These are phyloP conservation scores for Pimephales promelas DNA, from an alignment of 2,113 vertebrate species.

Conservation along the genomic window DNA sequence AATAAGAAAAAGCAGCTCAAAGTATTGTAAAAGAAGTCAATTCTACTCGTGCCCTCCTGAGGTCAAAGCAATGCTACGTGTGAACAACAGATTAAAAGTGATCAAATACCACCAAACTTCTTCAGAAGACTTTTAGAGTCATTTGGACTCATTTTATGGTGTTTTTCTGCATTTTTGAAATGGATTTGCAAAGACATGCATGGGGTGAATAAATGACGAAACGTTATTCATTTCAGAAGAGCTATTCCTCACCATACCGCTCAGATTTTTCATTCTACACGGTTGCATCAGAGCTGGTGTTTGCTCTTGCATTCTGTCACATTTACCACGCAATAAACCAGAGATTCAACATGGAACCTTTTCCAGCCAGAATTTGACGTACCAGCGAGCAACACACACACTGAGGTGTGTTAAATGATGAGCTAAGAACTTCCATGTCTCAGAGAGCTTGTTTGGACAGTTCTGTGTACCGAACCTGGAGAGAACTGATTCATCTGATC, in stretches of 20 bases:
- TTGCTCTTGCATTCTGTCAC: too few species aligned
- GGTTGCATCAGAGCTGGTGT: too few species aligned
- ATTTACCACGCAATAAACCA: background rate
- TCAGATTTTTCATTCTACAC: too few species aligned
- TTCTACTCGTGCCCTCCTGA: too few species aligned
- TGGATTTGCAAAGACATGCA: background rate
- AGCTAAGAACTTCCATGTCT: constrained; percentile 3
- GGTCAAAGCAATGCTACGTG: background rate
- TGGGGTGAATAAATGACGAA: background rate
- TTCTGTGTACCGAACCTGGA: background rate
- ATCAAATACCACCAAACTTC: background rate
- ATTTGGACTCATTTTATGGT: too few species aligned
- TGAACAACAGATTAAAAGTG: background rate
- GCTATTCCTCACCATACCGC: background rate
- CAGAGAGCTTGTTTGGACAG: background rate
- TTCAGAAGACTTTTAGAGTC: too few species aligned
- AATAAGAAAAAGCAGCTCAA: too few species aligned
- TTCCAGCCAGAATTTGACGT: constrained; percentile 11
- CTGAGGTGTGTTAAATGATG: background rate
- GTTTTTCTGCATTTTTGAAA: background rate
- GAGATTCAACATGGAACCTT: background rate
- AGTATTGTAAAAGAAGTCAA: too few species aligned
- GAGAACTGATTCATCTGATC: background rate
- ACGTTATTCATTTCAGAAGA: background rate
- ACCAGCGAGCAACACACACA: background rate